Percentiles rank a stretch among this genome's conserved stretches.
Evolutionary conservation across 2,797 vertebrate species (phyloP).

Genomic region (Corythornis leucogaster): DNA sequence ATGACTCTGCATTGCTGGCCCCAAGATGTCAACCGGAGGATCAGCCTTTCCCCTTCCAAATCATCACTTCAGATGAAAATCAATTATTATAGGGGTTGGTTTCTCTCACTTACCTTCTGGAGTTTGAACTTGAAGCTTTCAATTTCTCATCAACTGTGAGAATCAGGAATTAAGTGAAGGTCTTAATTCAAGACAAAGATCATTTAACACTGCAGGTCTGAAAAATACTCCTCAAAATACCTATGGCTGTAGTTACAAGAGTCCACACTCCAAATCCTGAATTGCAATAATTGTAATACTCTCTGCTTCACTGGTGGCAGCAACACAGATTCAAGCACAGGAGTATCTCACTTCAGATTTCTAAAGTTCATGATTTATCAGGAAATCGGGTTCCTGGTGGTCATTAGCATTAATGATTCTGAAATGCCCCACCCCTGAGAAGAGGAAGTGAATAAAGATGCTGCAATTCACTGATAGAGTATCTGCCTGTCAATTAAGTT

Average conservation of each 20-base stretch:
- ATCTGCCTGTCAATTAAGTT: background rate
- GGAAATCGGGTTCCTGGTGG: background rate
- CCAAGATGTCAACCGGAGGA: background rate
- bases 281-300: background rate
- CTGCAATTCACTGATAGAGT: background rate
- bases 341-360: background rate
- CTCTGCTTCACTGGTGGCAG: background rate
- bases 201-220: background rate
- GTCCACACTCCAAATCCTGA: background rate
- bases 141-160: background rate
- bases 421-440: background rate
- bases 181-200: background rate
- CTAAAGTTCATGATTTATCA: background rate
- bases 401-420: background rate
- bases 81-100: accelerated
- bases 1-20: accelerated
- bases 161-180: background rate
- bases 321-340: background rate
- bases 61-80: background rate
- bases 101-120: background rate
- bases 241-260: background rate
- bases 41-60: background rate
- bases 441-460: background rate
- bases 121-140: background rate
- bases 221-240: background rate